Evolutionary conservation across 1,140 invertebrate genomes (phyloP).

Genomic region (Polypedilum vanderplanki): DNA sequence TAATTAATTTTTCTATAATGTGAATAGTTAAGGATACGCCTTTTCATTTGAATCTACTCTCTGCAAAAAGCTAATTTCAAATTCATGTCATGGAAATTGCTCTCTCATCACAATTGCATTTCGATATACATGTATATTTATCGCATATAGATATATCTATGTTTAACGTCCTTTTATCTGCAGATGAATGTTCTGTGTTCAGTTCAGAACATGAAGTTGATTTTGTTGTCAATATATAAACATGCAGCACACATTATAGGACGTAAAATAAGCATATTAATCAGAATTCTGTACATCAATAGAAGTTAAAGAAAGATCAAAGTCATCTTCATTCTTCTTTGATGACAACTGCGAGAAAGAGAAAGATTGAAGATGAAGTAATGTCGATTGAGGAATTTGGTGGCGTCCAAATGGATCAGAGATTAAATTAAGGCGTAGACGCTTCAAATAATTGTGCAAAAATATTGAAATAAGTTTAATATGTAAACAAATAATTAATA

Average conservation of each 20-base stretch:
- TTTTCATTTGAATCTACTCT: neutral
- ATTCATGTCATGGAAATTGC: conserved; percentile 11
- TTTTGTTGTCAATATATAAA: conserved; percentile 14
- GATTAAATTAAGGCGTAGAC: too few relatives aligned
- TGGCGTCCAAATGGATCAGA: too few relatives aligned
- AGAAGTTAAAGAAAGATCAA: neutral
- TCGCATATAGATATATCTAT: neutral
- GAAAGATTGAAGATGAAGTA: too few relatives aligned
- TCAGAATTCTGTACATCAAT: neutral
- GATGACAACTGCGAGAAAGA: too few relatives aligned
- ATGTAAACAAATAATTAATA: too few relatives aligned
- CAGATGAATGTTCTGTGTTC: too few relatives aligned
- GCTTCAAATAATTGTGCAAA: too few relatives aligned
- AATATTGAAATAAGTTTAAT: too few relatives aligned
- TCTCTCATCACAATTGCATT: neutral
- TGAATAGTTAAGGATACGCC: neutral
- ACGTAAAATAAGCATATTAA: neutral
- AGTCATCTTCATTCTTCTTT: neutral
- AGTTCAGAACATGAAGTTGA: neutral
- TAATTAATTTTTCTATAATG: too few relatives aligned
- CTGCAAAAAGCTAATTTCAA: neutral
- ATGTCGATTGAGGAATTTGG: too few relatives aligned
- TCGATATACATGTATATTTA: neutral
- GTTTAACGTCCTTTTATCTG: too few relatives aligned
- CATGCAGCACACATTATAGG: neutral